phyloP scores from a whole-genome alignment of 64 coral and sea anemone genomes.

The Dendrophyllia cribrosa region DNA sequence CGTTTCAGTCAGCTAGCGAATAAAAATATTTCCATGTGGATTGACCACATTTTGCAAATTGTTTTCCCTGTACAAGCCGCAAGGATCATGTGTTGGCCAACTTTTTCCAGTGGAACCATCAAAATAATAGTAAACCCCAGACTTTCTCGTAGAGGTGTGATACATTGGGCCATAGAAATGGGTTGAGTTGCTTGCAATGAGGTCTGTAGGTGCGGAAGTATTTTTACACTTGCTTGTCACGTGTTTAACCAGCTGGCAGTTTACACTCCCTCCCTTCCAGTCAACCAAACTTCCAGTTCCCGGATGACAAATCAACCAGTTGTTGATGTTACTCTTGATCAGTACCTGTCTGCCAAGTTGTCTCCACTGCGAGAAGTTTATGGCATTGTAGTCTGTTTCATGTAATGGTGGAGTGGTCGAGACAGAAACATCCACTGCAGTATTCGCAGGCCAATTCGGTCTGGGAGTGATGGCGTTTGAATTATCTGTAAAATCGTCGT shows the following conservation, averaged over 20 bases:
- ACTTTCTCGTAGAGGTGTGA: not conserved
- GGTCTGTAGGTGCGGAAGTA: not conserved
- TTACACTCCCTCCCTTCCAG: not conserved
- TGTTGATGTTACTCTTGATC: slow-evolving; percentile 68
- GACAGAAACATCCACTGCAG: not conserved
- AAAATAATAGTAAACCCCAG: not conserved
- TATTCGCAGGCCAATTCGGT: not conserved
- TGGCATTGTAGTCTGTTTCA: slow-evolving; percentile 74
- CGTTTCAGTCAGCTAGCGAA: not conserved
- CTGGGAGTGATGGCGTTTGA: slow-evolving; percentile 39
- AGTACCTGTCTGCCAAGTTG: slow-evolving; percentile 63
- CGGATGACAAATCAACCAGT: slow-evolving; percentile 72
- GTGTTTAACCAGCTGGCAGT: not conserved
- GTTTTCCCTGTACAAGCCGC: not conserved
- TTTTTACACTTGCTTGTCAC: not conserved
- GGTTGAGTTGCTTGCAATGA: not conserved
- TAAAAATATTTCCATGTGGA: slow-evolving; percentile 15
- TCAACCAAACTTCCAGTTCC: slow-evolving; percentile 65
- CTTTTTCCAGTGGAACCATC: not conserved
- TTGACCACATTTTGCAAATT: not conserved
- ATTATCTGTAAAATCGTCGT: not conserved
- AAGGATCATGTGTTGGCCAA: not conserved
- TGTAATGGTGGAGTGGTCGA: slow-evolving; percentile 10
- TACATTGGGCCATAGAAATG: not conserved
- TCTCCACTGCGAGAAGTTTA: slow-evolving; percentile 69